phyloP scores from a whole-genome alignment of 2,113 vertebrate genomes.

The Protobothrops mucrosquamatus region DNA sequence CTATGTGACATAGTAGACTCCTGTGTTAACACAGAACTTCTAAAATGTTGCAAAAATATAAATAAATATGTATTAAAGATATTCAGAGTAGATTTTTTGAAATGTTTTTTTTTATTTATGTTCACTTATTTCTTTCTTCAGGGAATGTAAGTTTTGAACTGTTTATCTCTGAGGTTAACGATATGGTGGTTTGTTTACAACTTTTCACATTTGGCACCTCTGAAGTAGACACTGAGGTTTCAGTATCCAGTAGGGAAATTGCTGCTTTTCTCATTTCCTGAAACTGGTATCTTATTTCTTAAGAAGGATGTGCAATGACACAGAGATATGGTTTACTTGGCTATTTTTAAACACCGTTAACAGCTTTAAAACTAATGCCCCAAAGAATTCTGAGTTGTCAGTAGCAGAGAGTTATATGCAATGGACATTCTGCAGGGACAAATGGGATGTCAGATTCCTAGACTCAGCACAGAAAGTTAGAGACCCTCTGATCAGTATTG shows the following conservation, averaged over 20 bases:
- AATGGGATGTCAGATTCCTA: neutral
- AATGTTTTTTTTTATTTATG: neutral
- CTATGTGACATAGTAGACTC: neutral
- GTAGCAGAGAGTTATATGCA: accelerated
- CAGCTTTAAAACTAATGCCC: neutral
- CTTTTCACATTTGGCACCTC: neutral
- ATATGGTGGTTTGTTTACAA: neutral
- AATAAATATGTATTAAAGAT: neutral
- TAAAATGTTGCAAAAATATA: neutral
- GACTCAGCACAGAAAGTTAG: neutral
- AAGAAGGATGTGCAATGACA: neutral
- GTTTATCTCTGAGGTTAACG: neutral
- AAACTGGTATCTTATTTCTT: conserved; percentile 8
- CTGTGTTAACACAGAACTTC: neutral
- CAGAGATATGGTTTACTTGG: accelerated
- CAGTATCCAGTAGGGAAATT: neutral
- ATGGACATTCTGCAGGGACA: neutral
- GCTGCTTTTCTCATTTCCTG: neutral
- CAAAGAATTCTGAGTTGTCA: accelerated
- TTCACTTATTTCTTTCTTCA: neutral
- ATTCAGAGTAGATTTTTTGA: neutral
- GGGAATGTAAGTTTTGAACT: neutral
- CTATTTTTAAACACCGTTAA: conserved; percentile 21
- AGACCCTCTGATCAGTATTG: neutral
- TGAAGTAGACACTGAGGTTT: neutral